Base-by-base conservation (phyloP, 2,797 vertebrate species). In the Phalanger gymnotis region DNA sequence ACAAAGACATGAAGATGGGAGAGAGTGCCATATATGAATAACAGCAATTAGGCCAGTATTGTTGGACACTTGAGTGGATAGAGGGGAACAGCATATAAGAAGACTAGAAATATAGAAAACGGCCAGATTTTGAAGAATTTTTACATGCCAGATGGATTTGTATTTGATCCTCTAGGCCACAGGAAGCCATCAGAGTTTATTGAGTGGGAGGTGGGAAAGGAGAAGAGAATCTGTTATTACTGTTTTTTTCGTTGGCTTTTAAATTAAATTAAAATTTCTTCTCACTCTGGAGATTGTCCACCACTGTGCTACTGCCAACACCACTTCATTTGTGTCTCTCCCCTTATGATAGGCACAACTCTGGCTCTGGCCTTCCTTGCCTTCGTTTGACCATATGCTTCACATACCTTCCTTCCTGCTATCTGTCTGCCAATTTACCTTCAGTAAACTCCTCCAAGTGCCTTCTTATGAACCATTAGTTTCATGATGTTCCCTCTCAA, bases 261-360 rank as follows among this genome's bases (percentile, higher is more conserved):
- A 93, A 95, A 95, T 97, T 97, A 93, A 92, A 95, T 53, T 96
- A 66, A 47, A 90, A 90, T 92, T 40, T 92, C 90, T 40, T 55
- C 54, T 96, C 51, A 9, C 40, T 91, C 90, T 53, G 54, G 47
- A 95, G 93, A 40, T 61, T 93, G 51, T 94, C 81, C 16, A 66
- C 92, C 31, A 73, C 58, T 34, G 31, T 94, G 40, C 30, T 92
- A 94, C 53, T 57, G 73, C 53, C 95, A 58, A 40, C 28, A 53
- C 81, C 92, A 92, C 90, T 93, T 93, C 91, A 54, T 53, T 96
- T 54, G 28, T 81, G 92, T 94, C 89, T 90, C 22, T 57, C 19
- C 56, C 66, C 14, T 53, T 40, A 90, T 91, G 51, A 31, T 16
- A 52, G 91, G 47, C 5, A 5, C 7, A 40, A 54, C 53, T 90